Percentiles rank a stretch among this genome's conserved stretches.
Evolutionary conservation across 2,888 invertebrate species (phyloP).

Genomic region (Tenthredo mesomela): DNA sequence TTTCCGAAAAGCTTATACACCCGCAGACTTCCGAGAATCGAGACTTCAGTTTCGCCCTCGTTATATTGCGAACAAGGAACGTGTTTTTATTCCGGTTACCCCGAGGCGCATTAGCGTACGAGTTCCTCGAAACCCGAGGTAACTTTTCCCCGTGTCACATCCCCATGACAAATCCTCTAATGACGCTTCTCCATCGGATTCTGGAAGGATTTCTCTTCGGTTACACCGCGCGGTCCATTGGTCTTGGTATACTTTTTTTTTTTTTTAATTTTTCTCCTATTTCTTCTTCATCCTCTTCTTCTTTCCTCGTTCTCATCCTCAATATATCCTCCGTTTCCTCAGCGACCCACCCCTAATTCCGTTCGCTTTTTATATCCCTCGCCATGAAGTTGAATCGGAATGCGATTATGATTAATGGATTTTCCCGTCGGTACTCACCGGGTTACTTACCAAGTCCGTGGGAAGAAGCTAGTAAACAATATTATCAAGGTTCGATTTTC

Average conservation of each 20-base stretch:
- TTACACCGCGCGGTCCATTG: neutral
- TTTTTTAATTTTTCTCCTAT: neutral
- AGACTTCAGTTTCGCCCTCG: constrained; percentile 4
- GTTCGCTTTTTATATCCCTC: constrained; percentile 4
- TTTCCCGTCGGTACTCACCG: neutral
- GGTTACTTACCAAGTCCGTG: constrained; percentile 26
- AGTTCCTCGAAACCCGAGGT: neutral
- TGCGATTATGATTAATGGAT: constrained; percentile 47
- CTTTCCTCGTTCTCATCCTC: neutral
- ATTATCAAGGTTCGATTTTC: constrained; percentile 40
- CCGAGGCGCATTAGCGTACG: constrained; percentile 47
- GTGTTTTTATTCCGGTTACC: constrained; percentile 39
- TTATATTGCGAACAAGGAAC: constrained; percentile 36
- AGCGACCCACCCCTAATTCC: neutral
- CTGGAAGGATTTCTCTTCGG: neutral
- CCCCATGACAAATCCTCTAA: constrained; percentile 47
- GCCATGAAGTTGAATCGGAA: constrained; percentile 35
- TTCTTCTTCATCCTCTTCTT: constrained; percentile 8
- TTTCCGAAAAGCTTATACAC: neutral
- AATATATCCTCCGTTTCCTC: constrained; percentile 20
- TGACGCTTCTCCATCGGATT: constrained; percentile 37
- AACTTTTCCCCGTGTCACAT: constrained; percentile 6
- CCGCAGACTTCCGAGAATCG: neutral
- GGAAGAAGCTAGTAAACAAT: constrained; percentile 43
- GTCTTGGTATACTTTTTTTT: neutral